A percentile compares a stretch with the other conserved stretches of the same genome.
These are phyloP conservation scores for Leucoraja erinaceus DNA, from an alignment of 2,113 vertebrate genomes.

Conservation along the genomic window DNA sequence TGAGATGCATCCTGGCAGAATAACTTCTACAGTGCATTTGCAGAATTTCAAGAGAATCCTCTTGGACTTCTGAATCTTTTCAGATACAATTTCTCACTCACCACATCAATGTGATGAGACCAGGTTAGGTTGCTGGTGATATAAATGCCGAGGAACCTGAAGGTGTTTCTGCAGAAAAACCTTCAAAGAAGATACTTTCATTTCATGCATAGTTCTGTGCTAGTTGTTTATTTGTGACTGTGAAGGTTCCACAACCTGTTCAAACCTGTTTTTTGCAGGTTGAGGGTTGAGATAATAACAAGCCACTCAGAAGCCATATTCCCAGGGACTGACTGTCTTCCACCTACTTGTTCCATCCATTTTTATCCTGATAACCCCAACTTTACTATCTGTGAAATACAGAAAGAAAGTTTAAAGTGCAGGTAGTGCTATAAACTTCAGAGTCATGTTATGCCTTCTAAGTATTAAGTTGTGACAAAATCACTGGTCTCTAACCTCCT, in stretches of 20 bases:
- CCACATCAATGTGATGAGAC: no score
- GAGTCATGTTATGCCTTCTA: neutral
- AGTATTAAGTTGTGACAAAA: neutral
- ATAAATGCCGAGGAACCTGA: no score
- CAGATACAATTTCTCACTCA: no score
- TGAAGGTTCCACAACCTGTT: neutral
- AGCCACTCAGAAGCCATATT: neutral
- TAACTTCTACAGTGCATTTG: no score
- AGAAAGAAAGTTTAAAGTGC: neutral
- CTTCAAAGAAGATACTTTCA: neutral
- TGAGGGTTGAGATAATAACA: neutral
- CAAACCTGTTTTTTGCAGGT: neutral
- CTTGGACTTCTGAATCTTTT: no score
- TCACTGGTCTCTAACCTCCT: neutral
- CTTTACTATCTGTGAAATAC: neutral
- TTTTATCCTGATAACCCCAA: neutral
- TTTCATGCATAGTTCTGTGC: neutral
- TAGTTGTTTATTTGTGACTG: neutral
- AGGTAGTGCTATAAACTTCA: slow-evolving; percentile 3
- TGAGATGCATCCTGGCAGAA: no score
- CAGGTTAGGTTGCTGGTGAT: no score
- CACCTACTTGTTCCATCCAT: slow-evolving; percentile 1
- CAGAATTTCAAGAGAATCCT: no score
- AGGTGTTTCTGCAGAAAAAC: no score
- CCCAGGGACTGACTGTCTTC: neutral